Conservation (phyloP, 2,888 invertebrate species). For the Amphipyra berbera region DNA sequence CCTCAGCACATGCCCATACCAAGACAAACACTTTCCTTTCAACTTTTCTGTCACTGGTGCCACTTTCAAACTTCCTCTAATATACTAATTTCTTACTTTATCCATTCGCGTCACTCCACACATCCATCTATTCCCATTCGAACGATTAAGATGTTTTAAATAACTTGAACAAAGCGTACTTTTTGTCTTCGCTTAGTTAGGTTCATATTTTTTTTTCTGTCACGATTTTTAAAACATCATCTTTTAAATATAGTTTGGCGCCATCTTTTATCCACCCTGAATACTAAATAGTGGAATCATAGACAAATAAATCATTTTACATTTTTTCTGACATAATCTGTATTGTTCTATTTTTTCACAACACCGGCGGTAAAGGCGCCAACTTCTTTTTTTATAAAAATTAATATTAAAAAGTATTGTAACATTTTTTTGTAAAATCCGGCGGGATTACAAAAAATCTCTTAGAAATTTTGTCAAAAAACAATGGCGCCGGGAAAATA, state of each 20-base stretch:
- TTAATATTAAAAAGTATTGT: conserved; percentile 76
- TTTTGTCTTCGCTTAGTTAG: background rate
- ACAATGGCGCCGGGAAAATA: conserved; percentile 69
- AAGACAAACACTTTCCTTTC: no score
- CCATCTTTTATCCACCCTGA: conserved; percentile 60
- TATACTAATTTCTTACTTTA: no score
- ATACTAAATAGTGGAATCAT: conserved; percentile 64
- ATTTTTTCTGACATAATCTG: conserved; percentile 48
- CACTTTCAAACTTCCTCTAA: no score
- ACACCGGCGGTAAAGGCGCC: conserved; percentile 57
- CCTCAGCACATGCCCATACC: no score
- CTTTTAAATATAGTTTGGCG: conserved; percentile 55
- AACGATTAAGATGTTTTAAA: no score
- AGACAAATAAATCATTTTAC: conserved; percentile 57
- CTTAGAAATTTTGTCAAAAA: conserved; percentile 63
- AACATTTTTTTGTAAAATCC: conserved; percentile 70
- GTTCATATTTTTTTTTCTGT: conserved; percentile 6
- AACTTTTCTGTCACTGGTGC: no score
- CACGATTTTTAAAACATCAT: conserved; percentile 28
- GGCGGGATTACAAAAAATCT: conserved; percentile 65
- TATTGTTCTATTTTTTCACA: conserved; percentile 62
- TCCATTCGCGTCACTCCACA: no score
- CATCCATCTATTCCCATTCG: no score
- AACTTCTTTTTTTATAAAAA: conserved; percentile 57
- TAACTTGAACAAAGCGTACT: no score